Conservation (phyloP, 2,113 vertebrate species). For the Hippocampus barbouri region DNA sequence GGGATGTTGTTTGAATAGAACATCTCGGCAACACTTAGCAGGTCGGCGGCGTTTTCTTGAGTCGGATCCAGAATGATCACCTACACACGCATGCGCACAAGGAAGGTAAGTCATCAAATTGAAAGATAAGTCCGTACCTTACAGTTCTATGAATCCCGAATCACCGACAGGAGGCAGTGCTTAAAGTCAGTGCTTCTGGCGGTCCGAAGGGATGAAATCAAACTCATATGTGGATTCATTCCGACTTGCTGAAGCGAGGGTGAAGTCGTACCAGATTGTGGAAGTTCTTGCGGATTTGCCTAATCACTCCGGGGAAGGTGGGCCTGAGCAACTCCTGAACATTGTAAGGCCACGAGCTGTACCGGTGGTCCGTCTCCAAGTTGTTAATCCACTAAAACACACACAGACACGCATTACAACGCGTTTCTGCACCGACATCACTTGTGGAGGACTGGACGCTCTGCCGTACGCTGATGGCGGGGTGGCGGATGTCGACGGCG, state of each 20-base stretch:
- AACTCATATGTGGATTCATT: background rate
- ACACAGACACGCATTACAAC: background rate
- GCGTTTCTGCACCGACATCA: no score
- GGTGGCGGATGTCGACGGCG: conserved; percentile 89
- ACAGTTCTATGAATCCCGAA: no score
- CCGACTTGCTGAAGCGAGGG: background rate
- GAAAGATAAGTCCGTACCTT: no score
- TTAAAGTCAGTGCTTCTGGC: no score
- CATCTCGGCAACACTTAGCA: conserved; percentile 93
- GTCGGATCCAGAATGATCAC: conserved; percentile 89
- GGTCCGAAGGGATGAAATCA: no score
- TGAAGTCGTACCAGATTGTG: conserved; percentile 85
- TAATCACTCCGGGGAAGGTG: conserved; percentile 94
- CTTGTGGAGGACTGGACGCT: background rate
- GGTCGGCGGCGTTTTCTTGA: conserved; percentile 81
- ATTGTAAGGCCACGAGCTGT: conserved; percentile 88
- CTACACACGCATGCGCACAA: conserved; percentile 60
- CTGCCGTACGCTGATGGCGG: conserved; percentile 84
- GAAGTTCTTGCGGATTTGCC: conserved; percentile 96
- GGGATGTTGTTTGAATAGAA: conserved; percentile 96
- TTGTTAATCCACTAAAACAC: conserved; percentile 94
- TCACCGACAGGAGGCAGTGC: no score
- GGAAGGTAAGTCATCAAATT: background rate
- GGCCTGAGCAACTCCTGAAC: conserved; percentile 92
- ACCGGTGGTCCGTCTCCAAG: conserved; percentile 85